Evolutionary conservation across 92 coral and sea anemone species (phyloP).

Genomic region (Pocillopora grandis): DNA sequence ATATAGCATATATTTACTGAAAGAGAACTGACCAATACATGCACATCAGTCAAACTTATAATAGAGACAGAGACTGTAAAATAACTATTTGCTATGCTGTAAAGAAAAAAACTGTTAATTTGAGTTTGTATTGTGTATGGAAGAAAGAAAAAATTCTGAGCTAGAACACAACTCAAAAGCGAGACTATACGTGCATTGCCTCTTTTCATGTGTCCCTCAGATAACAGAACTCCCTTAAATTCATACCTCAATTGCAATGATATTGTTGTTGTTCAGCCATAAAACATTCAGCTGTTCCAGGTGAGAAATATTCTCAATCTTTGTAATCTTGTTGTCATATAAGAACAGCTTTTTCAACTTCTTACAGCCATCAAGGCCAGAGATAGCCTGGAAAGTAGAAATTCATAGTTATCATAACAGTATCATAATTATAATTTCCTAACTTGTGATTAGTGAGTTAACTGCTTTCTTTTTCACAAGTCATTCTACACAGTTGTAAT

Average conservation of each 20-base stretch:
- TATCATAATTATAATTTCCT: too few relatives aligned
- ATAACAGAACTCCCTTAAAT: not conserved
- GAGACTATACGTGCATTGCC: not conserved
- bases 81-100: too few relatives aligned
- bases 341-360: slow-evolving; percentile 73
- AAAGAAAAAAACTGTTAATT: too few relatives aligned
- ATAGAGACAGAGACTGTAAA: too few relatives aligned
- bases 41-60: too few relatives aligned
- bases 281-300: slow-evolving; percentile 69
- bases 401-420: not conserved
- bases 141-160: too few relatives aligned
- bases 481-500: too few relatives aligned
- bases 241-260: slow-evolving; percentile 74
- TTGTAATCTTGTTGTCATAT: slow-evolving; percentile 84
- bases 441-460: too few relatives aligned
- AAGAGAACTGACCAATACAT: too few relatives aligned
- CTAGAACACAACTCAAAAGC: too few relatives aligned
- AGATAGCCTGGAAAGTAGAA: slow-evolving; percentile 57
- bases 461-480: not conserved
- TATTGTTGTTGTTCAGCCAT: slow-evolving; percentile 82
- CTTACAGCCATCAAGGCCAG: slow-evolving; percentile 75
- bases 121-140: too few relatives aligned
- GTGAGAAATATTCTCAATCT: slow-evolving; percentile 80
- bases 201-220: not conserved
- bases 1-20: too few relatives aligned